A percentile compares a stretch with the other conserved stretches of the same genome.
Conservation (phyloP, 2,797 vertebrate species). For the Protonibea diacanthus region DNA sequence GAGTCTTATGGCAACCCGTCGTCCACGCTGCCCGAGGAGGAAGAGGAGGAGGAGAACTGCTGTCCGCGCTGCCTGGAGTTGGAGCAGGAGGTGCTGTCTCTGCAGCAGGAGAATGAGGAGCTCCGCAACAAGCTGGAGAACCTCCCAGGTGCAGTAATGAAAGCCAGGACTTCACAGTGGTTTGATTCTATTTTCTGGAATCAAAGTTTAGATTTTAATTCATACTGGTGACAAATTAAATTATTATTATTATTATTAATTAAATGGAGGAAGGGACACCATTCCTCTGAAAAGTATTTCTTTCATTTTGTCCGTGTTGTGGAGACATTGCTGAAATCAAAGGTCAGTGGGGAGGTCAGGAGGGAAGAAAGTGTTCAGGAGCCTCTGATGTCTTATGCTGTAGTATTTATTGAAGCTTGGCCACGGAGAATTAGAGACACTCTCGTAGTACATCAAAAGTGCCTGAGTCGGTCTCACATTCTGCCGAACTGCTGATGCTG, state of each 20-base stretch:
- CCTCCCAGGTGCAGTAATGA: slow-evolving; percentile 89
- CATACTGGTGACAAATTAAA: background rate
- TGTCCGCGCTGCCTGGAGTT: slow-evolving; percentile 97
- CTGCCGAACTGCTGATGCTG: no score
- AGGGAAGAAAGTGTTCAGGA: no score
- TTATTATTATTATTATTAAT: no score
- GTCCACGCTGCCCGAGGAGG: slow-evolving; percentile 96
- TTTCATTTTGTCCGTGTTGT: background rate
- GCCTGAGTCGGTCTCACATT: no score
- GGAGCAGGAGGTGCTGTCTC: slow-evolving; percentile 98
- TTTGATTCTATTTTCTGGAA: background rate
- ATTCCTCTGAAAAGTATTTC: background rate
- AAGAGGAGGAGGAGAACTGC: slow-evolving; percentile 95
- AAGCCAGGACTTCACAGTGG: background rate
- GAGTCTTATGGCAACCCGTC: slow-evolving; percentile 98
- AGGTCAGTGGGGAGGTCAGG: no score
- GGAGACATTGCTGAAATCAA: no score
- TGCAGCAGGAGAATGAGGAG: slow-evolving; percentile 99
- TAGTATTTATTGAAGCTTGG: no score
- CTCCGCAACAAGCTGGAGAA: slow-evolving; percentile 95
- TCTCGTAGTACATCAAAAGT: no score
- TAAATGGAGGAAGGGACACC: background rate
- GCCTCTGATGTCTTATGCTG: no score
- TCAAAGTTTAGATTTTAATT: background rate
- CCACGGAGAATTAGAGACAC: no score